Evolutionary conservation across 2,797 vertebrate genomes (phyloP), one percentile per base, ranked within the genome.

Genomic region (Lithobates pipiens): DNA sequence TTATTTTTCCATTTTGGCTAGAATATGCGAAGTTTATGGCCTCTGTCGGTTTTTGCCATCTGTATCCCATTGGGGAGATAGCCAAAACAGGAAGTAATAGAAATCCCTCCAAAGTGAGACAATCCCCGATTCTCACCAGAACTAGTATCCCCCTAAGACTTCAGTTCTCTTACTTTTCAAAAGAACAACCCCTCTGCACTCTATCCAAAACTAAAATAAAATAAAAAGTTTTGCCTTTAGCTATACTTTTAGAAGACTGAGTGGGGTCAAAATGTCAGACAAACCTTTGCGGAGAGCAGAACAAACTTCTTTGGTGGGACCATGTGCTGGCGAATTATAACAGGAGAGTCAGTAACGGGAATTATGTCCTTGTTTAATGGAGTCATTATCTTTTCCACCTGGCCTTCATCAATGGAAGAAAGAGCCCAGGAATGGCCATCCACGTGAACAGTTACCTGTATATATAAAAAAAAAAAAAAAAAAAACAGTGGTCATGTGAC

Each of bases 351-450:
- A 0, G 98, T 99, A 88, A 98, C 89, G 0, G 98, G 97, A 90
- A 99, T 94, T 29, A 93, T 88, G 0, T 99, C 98, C 89, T 93
- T 97, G 91, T 99, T 99, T 76, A 99, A 93, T 0, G 95, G 96
- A 23, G 96, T 97, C 3, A 94, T 91, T 71, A 97, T 95, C 91
- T 95, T 97, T 81, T 93, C 91, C 32, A 94, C 90, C 88, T 92
- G 96, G 65, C 94, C 91, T 32, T 98, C 96, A 80, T 96, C 95
- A 0, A 98, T 93, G 29, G 96, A 94, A 89, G 96, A 97, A 73
- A 99, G 95, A 85, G 98, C 97, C 98, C 98, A 99, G 0, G 98
- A 96, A 93, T 98, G 98, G 54, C 98, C 98, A 86, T 99, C 98
- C 5, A 99, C 93, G 79, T 94, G 95, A 5, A 96, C 96, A 7